Evolutionary conservation across 2,888 invertebrate genomes (phyloP), one percentile per base, ranked within the genome.

Genomic region (Odontothrips loti): DNA sequence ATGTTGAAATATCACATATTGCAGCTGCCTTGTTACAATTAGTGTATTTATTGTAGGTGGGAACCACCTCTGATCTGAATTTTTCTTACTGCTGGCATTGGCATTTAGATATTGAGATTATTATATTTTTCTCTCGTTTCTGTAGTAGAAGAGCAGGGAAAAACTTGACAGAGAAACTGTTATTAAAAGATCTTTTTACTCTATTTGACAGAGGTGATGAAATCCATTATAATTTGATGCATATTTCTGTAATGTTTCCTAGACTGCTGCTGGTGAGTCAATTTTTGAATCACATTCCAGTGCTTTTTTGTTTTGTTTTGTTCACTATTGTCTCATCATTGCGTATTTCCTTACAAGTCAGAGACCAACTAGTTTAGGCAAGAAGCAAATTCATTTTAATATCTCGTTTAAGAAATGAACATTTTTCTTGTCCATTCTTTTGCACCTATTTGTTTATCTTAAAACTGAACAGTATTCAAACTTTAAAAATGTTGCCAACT

Each of bases 321-420:
- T 75, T 27, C 12, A 3, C 27, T 12, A 11, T 23, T 11, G 11
- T 23, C 23, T 23, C 68, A 27, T 27, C 6, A 23, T 10, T 75
- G 8, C 27, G 27, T 27, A 12, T 10, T 27, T 75, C 4, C 12
- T 12, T 23, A 75, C 10, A 23, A 68, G 23, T 23, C 10, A 23
- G 68, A 75, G 68, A 75, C 68, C 68, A 75, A 75, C 27, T 75
- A 75, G 68, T 12, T 4, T 75, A 75, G 68, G 23, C 27, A 27
- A 8, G 8, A 11, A 23, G n/a, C 12, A 12, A 27, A 10, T 75
- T 68, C 10, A 11, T n/a, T 23, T 68, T 23, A 23, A n/a, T 68
- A 23, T n/a, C 10, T 68, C 11, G 11, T 68, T 68, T 20, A 23
- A 68, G 11, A 20, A 68, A 51, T 51, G 51, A 51, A 17, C 51